Base-by-base conservation (phyloP, 2,113 vertebrate genomes). In the Mungos mungo region DNA sequence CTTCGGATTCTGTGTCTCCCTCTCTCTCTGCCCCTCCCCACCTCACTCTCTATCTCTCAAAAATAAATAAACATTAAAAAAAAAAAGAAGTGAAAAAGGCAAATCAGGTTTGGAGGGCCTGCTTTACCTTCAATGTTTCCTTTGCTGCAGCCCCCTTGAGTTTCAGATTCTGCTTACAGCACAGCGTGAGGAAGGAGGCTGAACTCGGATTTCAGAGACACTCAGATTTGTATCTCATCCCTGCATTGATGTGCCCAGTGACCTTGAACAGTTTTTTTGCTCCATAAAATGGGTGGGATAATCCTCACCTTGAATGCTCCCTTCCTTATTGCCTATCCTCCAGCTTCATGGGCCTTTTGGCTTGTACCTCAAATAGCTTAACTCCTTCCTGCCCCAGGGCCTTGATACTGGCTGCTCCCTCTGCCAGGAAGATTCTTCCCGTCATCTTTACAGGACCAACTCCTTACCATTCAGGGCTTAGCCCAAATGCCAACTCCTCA, bases 341-440 rank as follows among this genome's bases (percentile, higher is more conserved):
- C 33, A 54, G 50, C 57, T 68, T 82, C 77, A 33, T 76, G 57
- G 88, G 57, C 76, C 25, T 83, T 89, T 76, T 66, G 90, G 57
- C 41, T 38, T 92, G 41, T 71, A 54, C 35, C 65, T 97, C 82
- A 66, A 57, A 27, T 72, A 91, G 6, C 47, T 7, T 29, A 81
- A 82, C 86, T 93, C n/a, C 88, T 91, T 88, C 23, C 77, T 71
- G 65, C 89, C 85, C 83, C 76, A 81, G 81, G 71, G 31, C 65
- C 76, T 80, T 80, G 90, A 81, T 41, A 31, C 7, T 80, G 80
- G 63, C 85, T 71, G 6, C 83, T 54, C 15, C 68, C 9, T 29
- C 57, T 72, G 27, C 35, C n/a, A 77, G 79, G 41, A 68, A 76
- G 80, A 38, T 52, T 76, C 45, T 88, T 80, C 68, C 45, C 41